These are phyloP conservation scores for Leucosticte australis DNA, from an alignment of 2,113 vertebrate species.

Conservation along the genomic window DNA sequence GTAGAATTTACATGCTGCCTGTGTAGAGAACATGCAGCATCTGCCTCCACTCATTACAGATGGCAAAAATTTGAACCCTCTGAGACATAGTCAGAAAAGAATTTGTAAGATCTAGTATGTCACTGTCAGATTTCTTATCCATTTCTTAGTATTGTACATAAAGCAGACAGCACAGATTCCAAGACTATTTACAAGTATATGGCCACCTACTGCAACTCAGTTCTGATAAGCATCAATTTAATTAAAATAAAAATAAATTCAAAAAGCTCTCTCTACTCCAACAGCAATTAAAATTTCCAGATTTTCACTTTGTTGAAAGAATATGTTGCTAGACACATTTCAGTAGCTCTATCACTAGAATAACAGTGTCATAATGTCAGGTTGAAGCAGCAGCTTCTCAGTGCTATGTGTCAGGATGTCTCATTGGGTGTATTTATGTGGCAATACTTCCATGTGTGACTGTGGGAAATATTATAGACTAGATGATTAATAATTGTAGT, in stretches of 20 bases:
- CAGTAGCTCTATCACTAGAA: neutral
- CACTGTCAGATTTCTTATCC: neutral
- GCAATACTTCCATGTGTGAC: neutral
- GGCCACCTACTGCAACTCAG: neutral
- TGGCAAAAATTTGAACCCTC: neutral
- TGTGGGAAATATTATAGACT: neutral
- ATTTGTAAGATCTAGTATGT: neutral
- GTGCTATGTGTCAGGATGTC: neutral
- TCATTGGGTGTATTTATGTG: neutral
- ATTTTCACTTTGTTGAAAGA: neutral
- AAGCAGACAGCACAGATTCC: neutral
- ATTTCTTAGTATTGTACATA: neutral
- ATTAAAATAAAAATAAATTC: neutral
- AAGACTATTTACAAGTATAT: neutral
- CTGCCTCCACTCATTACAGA: neutral
- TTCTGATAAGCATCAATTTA: neutral
- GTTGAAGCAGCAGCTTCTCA: neutral
- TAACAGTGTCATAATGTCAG: neutral
- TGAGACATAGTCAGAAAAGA: neutral
- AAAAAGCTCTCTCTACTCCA: neutral
- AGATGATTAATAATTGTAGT: neutral
- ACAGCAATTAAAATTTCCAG: neutral
- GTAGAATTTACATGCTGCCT: neutral
- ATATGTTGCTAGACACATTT: neutral
- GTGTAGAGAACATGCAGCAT: neutral